Base-by-base conservation (phyloP, 2,797 vertebrate genomes). In the Corythornis leucogaster region DNA sequence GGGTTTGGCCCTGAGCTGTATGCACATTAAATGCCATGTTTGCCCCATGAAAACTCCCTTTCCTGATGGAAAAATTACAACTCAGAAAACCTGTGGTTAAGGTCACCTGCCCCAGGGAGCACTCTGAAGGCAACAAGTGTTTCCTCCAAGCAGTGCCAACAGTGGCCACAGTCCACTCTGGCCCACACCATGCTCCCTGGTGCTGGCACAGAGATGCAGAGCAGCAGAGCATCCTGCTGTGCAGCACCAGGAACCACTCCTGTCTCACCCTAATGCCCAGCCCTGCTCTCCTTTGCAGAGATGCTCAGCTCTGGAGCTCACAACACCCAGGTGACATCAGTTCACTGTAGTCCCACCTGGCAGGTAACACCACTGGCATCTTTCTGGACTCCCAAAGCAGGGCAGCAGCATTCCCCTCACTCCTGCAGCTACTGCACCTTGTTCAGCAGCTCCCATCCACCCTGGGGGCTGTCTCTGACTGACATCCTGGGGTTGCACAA, bases 321-420 rank as follows among this genome's bases (percentile, higher is more conserved):
- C 46, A 19, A 31, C 9, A 21, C 0, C 4, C 3, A 28, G 22
- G 0, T 26, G 20, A 25, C 21, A 21, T 20, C 40, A 35, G 61
- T 15, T 33, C 15, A 2, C 6, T 31, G 5, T 2, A 68, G 31
- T 24, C 8, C 50, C 13, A 13, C 35, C 62, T 33, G 55, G 43
- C 42, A 62, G 68, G 50, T 55, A 15, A 38, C 43, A 67, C 20
- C 22, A 19, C 51, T n/a, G 28, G 51, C 11, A 12, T 33, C 70
- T 9, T 3, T 4, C n/a, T 9, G 58, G 28, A 25, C 31, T 46
- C 53, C 46, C 46, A 61, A 53, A 61, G 30, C 46, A 35, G 67
- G 19, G n/a, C 28, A 62, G 43, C 31, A 63, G 40, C 1, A 4
- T 19, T 45, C 51, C 67, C n/a, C 30, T 51, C 11, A 26, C 3